Evolutionary conservation across 2,113 vertebrate genomes (phyloP).

Genomic region (Pseudopodoces humilis): DNA sequence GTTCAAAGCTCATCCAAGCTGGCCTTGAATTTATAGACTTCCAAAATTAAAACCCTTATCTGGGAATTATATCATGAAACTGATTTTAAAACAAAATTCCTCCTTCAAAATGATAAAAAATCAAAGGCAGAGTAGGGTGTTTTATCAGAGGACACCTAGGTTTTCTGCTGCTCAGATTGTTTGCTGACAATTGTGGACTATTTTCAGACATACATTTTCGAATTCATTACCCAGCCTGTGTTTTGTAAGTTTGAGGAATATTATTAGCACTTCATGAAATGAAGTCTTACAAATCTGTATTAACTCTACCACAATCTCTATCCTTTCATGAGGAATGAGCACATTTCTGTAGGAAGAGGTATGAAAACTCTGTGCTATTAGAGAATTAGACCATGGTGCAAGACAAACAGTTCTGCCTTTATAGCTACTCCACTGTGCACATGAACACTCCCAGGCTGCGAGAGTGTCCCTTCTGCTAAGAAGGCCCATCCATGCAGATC

Average conservation of each 20-base stretch:
- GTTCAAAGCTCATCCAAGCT: neutral
- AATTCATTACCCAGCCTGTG: neutral
- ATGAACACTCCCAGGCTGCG: accelerated
- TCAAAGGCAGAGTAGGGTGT: neutral
- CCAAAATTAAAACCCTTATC: neutral
- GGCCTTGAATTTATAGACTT: neutral
- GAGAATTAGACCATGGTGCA: neutral
- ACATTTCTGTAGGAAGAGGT: neutral
- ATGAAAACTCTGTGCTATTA: neutral
- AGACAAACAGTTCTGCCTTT: neutral
- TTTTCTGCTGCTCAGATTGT: neutral
- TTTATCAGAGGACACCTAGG: neutral
- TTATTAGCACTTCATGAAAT: neutral
- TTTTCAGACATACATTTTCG: neutral
- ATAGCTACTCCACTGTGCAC: neutral
- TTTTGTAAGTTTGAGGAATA: neutral
- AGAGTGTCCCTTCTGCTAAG: neutral
- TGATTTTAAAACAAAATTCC: neutral
- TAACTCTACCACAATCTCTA: neutral
- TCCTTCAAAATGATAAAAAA: neutral
- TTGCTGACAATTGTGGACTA: neutral
- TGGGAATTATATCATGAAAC: neutral
- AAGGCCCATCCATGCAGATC: neutral
- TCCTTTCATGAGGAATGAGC: neutral
- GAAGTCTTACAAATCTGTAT: neutral